Percentiles rank a stretch among this genome's conserved stretches.
phyloP scores from a whole-genome alignment of 2,113 vertebrate genomes.

The Caranx melampygus region DNA sequence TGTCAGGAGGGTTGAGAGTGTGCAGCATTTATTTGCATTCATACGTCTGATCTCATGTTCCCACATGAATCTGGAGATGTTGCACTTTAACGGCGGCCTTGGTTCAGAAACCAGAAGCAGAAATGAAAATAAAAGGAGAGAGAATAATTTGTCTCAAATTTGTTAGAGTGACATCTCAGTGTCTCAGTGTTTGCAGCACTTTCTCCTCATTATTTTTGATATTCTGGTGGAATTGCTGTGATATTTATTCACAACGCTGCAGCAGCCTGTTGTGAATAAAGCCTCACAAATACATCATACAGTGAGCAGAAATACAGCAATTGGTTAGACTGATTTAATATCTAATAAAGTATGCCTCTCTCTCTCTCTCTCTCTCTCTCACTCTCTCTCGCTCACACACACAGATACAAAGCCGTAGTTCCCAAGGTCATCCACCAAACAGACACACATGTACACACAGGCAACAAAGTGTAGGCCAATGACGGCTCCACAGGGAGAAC shows the following conservation, averaged over 20 bases:
- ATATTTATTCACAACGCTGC: neutral
- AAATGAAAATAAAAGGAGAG: too few relatives aligned
- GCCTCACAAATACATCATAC: neutral
- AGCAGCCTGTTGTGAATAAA: too few relatives aligned
- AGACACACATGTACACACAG: constrained; percentile 21
- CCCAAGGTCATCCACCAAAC: constrained; percentile 62
- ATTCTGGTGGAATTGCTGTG: neutral
- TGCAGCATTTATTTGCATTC: too few relatives aligned
- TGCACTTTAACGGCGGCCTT: neutral
- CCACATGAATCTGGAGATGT: too few relatives aligned
- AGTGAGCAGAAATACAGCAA: neutral
- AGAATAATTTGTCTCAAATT: too few relatives aligned
- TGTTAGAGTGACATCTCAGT: too few relatives aligned
- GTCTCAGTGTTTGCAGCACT: too few relatives aligned
- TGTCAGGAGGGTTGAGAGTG: too few relatives aligned
- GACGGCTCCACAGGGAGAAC: constrained; percentile 51
- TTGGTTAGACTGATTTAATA: neutral
- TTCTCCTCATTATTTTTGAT: too few relatives aligned
- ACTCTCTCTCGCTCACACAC: constrained; percentile 3
- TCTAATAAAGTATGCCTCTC: neutral
- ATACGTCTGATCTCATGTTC: too few relatives aligned
- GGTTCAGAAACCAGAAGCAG: too few relatives aligned
- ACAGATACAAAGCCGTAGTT: neutral
- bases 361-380: too few relatives aligned
- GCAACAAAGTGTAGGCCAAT: constrained; percentile 46